Conservation (phyloP, 2,797 vertebrate genomes). For the Mormyrus proboscirostris region DNA sequence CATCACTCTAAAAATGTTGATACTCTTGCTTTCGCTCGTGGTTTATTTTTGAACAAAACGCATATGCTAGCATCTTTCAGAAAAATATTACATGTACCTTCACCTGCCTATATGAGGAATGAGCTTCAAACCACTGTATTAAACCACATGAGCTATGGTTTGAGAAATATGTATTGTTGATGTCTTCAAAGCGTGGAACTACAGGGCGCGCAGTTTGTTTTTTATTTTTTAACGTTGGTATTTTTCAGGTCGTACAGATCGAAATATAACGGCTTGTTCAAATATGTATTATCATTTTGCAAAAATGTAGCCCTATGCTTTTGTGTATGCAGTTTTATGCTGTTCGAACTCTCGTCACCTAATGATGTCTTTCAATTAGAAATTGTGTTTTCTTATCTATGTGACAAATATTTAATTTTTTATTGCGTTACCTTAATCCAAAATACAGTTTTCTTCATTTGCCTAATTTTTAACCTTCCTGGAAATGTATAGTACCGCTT, state of each 20-base stretch:
- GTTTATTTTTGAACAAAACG: not conserved
- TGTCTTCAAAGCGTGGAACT: not conserved
- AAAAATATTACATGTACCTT: not conserved
- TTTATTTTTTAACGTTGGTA: not conserved
- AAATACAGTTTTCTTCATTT: not conserved
- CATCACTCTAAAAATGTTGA: not conserved
- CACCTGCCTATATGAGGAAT: not conserved
- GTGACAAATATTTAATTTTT: not conserved
- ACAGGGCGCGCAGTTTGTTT: not conserved
- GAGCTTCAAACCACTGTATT: not conserved
- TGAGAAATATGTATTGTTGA: not conserved
- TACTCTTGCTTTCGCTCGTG: not conserved
- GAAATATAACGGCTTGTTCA: not conserved
- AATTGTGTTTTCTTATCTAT: not conserved
- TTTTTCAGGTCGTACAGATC: not conserved
- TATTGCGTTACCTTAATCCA: not conserved
- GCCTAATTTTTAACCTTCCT: not conserved
- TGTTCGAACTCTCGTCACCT: not conserved
- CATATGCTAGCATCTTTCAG: slow-evolving; percentile 9
- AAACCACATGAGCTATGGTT: slow-evolving; percentile 13
- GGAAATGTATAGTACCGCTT: not conserved
- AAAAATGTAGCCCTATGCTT: not conserved
- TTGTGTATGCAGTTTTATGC: not conserved
- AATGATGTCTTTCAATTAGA: slow-evolving; percentile 3
- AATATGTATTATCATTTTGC: not conserved